Conservation (phyloP, 2,113 vertebrate genomes). For the Pterocles orientalis region DNA sequence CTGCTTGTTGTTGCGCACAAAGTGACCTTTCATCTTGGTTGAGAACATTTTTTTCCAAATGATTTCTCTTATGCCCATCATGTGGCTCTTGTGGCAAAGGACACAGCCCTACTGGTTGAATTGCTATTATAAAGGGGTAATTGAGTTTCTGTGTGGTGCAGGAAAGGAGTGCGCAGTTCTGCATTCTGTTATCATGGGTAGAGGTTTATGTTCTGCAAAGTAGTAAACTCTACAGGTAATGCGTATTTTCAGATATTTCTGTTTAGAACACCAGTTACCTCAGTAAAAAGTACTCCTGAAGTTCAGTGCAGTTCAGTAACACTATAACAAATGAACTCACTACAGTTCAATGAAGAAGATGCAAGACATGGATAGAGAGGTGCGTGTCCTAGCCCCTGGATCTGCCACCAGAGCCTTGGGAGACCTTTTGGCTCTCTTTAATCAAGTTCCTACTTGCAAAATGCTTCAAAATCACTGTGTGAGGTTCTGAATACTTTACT, state of each 20-base stretch:
- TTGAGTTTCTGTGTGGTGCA: not conserved
- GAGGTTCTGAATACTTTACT: not conserved
- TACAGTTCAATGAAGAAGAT: not conserved
- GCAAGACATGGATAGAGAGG: not conserved
- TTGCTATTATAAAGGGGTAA: not conserved
- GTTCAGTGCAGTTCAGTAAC: not conserved
- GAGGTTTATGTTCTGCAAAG: not conserved
- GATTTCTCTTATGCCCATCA: not conserved
- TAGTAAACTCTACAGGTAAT: not conserved
- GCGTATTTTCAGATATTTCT: not conserved
- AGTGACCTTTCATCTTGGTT: not conserved
- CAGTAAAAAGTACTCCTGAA: not conserved
- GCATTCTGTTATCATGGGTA: not conserved
- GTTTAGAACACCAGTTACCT: not conserved
- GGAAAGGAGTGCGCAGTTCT: not conserved
- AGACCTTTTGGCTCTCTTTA: not conserved
- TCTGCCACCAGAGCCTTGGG: not conserved
- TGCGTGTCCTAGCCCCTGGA: not conserved
- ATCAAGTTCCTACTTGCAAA: not conserved
- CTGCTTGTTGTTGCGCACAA: constrained; percentile 4
- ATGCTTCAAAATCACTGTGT: not conserved
- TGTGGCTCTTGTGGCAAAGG: not conserved
- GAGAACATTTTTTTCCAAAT: not conserved
- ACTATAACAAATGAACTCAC: not conserved
- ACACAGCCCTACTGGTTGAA: not conserved